Evolutionary conservation across 2,797 vertebrate species (phyloP).

Genomic region (Choloepus didactylus): DNA sequence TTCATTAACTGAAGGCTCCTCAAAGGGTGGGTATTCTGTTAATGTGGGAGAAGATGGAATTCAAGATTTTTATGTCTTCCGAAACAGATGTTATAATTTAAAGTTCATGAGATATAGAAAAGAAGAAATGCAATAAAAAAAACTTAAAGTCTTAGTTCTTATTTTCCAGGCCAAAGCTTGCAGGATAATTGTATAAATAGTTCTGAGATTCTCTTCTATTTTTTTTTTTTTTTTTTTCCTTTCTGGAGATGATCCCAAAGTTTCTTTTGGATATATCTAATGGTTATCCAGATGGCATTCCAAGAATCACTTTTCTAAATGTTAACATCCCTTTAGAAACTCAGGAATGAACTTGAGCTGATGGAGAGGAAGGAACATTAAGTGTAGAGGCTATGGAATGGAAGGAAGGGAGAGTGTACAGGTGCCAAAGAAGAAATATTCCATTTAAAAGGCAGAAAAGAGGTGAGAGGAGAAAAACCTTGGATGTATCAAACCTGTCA

Average conservation of each 20-base stretch:
- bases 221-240: conserved; percentile 68
- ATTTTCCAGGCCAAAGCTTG: conserved; percentile 80
- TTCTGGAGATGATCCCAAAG: conserved; percentile 74
- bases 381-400: not conserved
- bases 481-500: not conserved
- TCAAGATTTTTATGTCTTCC: conserved; percentile 76
- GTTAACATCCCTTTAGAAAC: conserved; percentile 49
- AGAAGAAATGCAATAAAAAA: conserved; percentile 67
- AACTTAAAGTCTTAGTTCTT: conserved; percentile 73
- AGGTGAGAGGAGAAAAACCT: conserved; percentile 56
- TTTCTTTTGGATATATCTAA: conserved; percentile 79
- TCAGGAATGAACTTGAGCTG: conserved; percentile 18
- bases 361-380: not conserved
- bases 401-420: not conserved
- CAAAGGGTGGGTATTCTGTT: conserved; percentile 45
- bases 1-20: not conserved
- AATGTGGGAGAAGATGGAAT: conserved; percentile 61
- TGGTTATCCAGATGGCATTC: conserved; percentile 77
- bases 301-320: conserved; percentile 62
- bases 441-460: conserved; percentile 61
- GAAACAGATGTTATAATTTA: conserved; percentile 82
- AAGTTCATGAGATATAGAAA: conserved; percentile 78
- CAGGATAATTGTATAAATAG: conserved; percentile 79
- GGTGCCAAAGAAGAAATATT: not conserved
- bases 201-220: conserved; percentile 67